Percentiles rank a stretch among this genome's conserved stretches.
Evolutionary conservation across 2,888 invertebrate species (phyloP).

Genomic region (Athalia circularis): DNA sequence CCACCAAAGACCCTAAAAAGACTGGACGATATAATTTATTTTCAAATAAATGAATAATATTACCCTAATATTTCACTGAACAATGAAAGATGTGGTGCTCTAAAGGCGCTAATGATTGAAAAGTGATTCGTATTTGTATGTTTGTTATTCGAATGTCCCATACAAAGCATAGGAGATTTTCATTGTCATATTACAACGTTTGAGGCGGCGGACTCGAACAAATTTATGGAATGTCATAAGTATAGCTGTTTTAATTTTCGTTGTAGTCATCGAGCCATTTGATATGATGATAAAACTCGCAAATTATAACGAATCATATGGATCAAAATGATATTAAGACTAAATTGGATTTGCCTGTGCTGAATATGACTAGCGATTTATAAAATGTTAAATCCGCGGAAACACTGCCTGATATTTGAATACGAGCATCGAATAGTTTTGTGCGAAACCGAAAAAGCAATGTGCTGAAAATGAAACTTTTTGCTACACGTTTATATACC

Average conservation of each 20-base stretch:
- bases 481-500: conserved; percentile 70
- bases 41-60: conserved; percentile 30
- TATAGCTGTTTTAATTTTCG: conserved; percentile 31
- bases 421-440: conserved; percentile 62
- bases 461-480: conserved; percentile 62
- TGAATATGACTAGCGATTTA: conserved; percentile 10
- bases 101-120: conserved; percentile 35
- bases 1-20: conserved; percentile 78
- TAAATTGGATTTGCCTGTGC: conserved; percentile 3
- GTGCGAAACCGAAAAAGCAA: conserved; percentile 51
- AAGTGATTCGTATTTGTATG: conserved; percentile 17
- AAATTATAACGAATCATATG: neutral
- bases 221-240: conserved; percentile 2
- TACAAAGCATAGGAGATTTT: conserved; percentile 20
- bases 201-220: neutral
- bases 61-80: conserved; percentile 32
- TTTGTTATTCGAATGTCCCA: conserved; percentile 29
- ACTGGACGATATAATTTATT: conserved; percentile 52
- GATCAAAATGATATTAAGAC: conserved; percentile 7
- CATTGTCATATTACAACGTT: neutral
- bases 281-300: neutral
- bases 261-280: neutral
- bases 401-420: conserved; percentile 52
- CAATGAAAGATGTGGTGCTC: conserved; percentile 30
- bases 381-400: conserved; percentile 41